Conservation (phyloP, 1,140 invertebrate species). For the Drosophila kanapiae region DNA sequence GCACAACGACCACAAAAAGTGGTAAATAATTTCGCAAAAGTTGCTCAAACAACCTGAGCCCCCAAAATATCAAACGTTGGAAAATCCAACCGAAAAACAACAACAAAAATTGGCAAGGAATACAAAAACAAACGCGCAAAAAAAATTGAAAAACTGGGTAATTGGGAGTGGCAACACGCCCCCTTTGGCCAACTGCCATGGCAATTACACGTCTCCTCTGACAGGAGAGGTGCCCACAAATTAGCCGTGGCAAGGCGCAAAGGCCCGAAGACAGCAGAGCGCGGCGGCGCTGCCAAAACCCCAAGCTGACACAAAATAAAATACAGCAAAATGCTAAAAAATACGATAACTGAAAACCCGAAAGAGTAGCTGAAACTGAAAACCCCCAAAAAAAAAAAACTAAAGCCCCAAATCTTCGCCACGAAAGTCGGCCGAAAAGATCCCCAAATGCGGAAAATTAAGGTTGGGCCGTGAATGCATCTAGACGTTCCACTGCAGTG, state of each 20-base stretch:
- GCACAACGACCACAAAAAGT: constrained; percentile 51
- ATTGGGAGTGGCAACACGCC: constrained; percentile 71
- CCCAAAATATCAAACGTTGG: constrained; percentile 73
- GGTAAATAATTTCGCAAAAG: constrained; percentile 79
- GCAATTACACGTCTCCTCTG: constrained; percentile 61
- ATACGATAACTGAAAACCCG: constrained; percentile 31
- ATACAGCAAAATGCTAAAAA: constrained; percentile 6
- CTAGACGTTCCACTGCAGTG: constrained; percentile 22
- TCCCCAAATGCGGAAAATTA: constrained; percentile 60
- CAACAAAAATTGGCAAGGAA: constrained; percentile 9
- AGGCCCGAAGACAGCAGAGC: constrained; percentile 25
- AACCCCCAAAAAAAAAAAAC: constrained; percentile 15
- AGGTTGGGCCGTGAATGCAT: constrained; percentile 39
- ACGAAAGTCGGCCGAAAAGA: constrained; percentile 47
- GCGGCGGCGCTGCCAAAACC: constrained; percentile 8
- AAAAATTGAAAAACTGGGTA: constrained; percentile 57
- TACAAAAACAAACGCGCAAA: not conserved
- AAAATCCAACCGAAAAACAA: constrained; percentile 21
- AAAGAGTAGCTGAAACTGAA: constrained; percentile 28
- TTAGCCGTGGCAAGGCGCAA: constrained; percentile 65
- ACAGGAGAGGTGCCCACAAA: constrained; percentile 76
- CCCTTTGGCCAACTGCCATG: constrained; percentile 51
- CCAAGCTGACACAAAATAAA: constrained; percentile 26
- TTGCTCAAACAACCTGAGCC: constrained; percentile 73
- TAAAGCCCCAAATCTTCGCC: constrained; percentile 34